Conservation (phyloP, 2,113 vertebrate species). For the Poeciliopsis retropinna region DNA sequence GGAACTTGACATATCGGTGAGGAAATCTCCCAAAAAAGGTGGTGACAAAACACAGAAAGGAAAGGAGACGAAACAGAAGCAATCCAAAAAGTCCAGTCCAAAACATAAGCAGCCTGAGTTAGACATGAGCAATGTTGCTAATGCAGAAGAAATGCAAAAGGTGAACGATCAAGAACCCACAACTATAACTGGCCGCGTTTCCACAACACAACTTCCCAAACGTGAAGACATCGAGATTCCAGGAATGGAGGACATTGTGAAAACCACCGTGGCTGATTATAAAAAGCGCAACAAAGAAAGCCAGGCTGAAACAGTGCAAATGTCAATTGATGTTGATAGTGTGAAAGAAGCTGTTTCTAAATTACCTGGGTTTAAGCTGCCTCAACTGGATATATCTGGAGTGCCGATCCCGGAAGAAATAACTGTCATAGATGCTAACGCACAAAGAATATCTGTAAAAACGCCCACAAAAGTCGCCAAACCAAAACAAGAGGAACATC, state of each 20-base stretch:
- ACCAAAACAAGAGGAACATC: conserved; percentile 54
- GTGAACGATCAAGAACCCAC: conserved; percentile 30
- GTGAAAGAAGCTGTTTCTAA: conserved; percentile 81
- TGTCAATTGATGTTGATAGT: conserved; percentile 77
- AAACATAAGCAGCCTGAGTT: conserved; percentile 70
- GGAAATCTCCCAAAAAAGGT: conserved; percentile 56
- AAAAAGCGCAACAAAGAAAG: conserved; percentile 37
- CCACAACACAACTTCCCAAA: conserved; percentile 70
- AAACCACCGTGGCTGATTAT: conserved; percentile 37
- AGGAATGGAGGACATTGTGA: conserved; percentile 74
- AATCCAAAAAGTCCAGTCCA: conserved; percentile 36
- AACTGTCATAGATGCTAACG: conserved; percentile 76
- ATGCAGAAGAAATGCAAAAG: conserved; percentile 32
- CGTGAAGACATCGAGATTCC: conserved; percentile 83
- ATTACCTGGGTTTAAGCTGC: conserved; percentile 78
- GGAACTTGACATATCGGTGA: conserved; percentile 58
- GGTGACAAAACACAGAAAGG: conserved; percentile 60
- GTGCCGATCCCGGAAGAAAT: conserved; percentile 77
- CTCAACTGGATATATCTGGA: conserved; percentile 73
- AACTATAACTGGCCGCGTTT: conserved; percentile 23
- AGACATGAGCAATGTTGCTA: conserved; percentile 19
- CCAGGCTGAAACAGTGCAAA: conserved; percentile 52
- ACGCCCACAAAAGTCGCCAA: conserved; percentile 69
- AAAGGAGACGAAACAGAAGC: conserved; percentile 47
- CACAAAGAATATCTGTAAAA: conserved; percentile 75